These are phyloP conservation scores for Atta cephalotes DNA, from an alignment of 1,140 invertebrate species.

Conservation along the genomic window DNA sequence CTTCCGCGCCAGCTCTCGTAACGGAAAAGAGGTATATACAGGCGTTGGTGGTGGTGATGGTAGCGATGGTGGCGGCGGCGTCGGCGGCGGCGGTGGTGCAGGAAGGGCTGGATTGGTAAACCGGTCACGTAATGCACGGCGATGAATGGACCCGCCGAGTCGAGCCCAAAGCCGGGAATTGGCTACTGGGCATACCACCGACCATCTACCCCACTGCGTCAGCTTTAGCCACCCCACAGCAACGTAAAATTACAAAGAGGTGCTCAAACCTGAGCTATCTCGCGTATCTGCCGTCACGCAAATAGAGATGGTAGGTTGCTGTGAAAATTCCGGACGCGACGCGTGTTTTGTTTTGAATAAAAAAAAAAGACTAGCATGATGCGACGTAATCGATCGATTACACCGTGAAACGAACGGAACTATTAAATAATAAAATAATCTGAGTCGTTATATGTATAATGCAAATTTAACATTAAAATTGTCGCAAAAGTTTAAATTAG, in stretches of 20 bases:
- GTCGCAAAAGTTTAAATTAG: not conserved
- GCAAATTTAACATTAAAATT: not conserved
- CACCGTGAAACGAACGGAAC: not conserved
- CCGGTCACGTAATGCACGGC: slow-evolving; percentile 86
- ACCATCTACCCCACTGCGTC: slow-evolving; percentile 84
- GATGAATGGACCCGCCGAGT: slow-evolving; percentile 86
- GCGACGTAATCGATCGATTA: slow-evolving; percentile 34
- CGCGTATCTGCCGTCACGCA: slow-evolving; percentile 58
- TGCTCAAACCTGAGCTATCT: slow-evolving; percentile 79
- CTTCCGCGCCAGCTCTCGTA: slow-evolving; percentile 31
- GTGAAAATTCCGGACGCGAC: slow-evolving; percentile 14
- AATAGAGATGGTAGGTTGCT: slow-evolving; percentile 37
- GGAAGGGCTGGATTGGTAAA: slow-evolving; percentile 84
- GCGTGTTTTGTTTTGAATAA: not conserved
- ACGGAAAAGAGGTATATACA: slow-evolving; percentile 64
- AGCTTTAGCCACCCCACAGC: slow-evolving; percentile 81
- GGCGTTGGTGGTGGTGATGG: slow-evolving; percentile 28
- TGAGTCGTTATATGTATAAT: not conserved
- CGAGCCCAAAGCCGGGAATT: slow-evolving; percentile 85
- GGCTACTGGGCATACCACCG: slow-evolving; percentile 85
- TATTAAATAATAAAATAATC: not conserved
- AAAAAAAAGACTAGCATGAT: not conserved
- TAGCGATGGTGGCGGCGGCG: slow-evolving; percentile 10
- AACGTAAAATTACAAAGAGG: slow-evolving; percentile 83
- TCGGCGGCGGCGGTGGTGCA: slow-evolving; percentile 69